Base-by-base conservation (phyloP, 2,113 vertebrate species). In the Alethe castanea region DNA sequence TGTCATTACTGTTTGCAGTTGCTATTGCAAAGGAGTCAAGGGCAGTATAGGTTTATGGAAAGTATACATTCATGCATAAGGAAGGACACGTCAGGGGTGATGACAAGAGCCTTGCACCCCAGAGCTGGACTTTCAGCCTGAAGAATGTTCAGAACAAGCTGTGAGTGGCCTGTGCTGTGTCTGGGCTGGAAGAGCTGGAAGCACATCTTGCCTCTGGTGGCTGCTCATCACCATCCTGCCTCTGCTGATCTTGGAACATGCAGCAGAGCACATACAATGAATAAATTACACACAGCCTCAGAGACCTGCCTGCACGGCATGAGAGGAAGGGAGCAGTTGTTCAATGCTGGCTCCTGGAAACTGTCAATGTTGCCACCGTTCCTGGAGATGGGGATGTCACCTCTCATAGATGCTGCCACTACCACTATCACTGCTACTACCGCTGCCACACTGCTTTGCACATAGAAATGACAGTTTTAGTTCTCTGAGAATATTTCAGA, bases 21-120 rank as follows among this genome's bases (percentile, higher is more conserved):
- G 59, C 28, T 93, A 35, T 76, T 88, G 31, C 36, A 88, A 60
- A 22, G 65, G 88, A 93, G 79, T 61, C n/a, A 69, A 82, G 47
- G 12, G 6, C 9, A 61, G 1, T 59, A 48, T 14, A 16, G 0
- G 0, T 56, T 87, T 70, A 79, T 53, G 84, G 70, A 24, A 72
- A n/a, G 8, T 44, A 48, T 17, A 14, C 10, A 4, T 70, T 74
- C 59, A 69, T 44, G 53, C 16, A n/a, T 42, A 47, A 73, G 28
- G 28, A 71, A 57, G 9, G 19, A 77, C 74, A 52, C 3, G 3
- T 56, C 59, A 86, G 38, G 35, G 19, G 25, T 77, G 52, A 17
- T 71, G 52, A 14, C 22, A 25, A 48, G 22, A 81, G 5, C 1
- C 5, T 77, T 40, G 29, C 1, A 2, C 10, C 4, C 11, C 0